Conservation (phyloP, 2,113 vertebrate genomes). For the Cardinalis cardinalis region DNA sequence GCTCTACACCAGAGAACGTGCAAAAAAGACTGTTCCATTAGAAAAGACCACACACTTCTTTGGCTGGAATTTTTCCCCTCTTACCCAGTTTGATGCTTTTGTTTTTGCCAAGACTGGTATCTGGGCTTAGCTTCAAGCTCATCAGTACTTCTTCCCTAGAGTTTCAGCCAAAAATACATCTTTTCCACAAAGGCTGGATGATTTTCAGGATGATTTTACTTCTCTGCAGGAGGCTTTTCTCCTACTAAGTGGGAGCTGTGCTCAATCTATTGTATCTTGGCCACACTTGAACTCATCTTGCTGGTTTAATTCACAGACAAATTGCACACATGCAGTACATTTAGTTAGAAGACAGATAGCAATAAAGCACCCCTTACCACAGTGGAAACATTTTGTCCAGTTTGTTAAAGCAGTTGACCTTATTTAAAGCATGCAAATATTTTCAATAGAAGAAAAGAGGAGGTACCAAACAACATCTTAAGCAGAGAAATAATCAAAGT, state of each 20-base stretch:
- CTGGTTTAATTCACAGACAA: conserved; percentile 25
- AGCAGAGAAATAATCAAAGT: background rate
- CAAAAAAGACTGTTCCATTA: conserved; percentile 20
- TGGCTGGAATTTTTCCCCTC: background rate
- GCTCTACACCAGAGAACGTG: background rate
- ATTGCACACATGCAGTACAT: background rate
- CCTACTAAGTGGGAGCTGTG: conserved; percentile 31
- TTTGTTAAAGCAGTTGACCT: background rate
- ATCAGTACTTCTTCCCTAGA: conserved; percentile 54
- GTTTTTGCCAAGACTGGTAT: conserved; percentile 52
- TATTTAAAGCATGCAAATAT: background rate
- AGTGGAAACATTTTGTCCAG: background rate
- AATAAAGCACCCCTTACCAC: background rate
- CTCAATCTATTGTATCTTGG: conserved; percentile 19
- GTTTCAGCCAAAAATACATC: conserved; percentile 45
- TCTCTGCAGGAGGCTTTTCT: conserved; percentile 30
- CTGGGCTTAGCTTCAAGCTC: conserved; percentile 60
- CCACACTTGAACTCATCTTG: background rate
- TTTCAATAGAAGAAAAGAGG: background rate
- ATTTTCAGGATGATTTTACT: conserved; percentile 51
- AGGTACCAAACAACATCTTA: background rate
- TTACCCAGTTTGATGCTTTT: conserved; percentile 43
- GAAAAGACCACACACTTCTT: conserved; percentile 2
- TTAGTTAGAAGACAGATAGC: conserved; percentile 15
- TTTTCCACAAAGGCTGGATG: conserved; percentile 61